These are phyloP conservation scores for Hippopotamus amphibius DNA, from an alignment of 2,113 vertebrate species.

Conservation along the genomic window DNA sequence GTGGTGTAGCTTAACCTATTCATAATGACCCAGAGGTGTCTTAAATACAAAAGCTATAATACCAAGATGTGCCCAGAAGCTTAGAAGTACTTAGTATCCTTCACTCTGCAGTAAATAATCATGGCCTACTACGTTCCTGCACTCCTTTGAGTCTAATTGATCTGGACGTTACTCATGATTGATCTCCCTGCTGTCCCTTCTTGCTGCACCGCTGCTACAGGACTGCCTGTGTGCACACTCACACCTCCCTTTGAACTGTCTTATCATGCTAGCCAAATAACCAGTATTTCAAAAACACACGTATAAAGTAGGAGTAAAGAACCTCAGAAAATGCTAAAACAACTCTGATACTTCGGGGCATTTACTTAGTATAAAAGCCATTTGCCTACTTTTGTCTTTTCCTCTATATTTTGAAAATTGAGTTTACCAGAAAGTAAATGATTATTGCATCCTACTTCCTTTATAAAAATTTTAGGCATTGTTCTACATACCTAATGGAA, in stretches of 20 bases:
- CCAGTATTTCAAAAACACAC: neutral
- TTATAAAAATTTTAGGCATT: slow-evolving; percentile 48
- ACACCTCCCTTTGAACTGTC: neutral
- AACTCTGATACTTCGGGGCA: neutral
- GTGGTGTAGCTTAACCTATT: neutral
- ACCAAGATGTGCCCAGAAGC: neutral
- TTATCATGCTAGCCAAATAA: neutral
- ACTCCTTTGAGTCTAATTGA: neutral
- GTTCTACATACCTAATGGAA: neutral
- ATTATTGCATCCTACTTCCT: neutral
- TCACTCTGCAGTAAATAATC: neutral
- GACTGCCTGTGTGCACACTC: neutral
- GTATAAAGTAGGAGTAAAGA: neutral
- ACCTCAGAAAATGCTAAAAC: neutral
- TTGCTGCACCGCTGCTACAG: no score
- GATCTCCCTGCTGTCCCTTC: neutral
- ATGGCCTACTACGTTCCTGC: neutral
- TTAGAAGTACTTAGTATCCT: neutral
- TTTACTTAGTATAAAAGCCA: neutral
- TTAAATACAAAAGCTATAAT: neutral
- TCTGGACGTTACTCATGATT: neutral
- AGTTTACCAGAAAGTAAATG: slow-evolving; percentile 12
- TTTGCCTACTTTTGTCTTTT: neutral
- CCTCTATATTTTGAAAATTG: slow-evolving; percentile 1
- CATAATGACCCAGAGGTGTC: neutral